Evolutionary conservation across 1,140 invertebrate genomes (phyloP).

Genomic region (Marisa cornuarietis): DNA sequence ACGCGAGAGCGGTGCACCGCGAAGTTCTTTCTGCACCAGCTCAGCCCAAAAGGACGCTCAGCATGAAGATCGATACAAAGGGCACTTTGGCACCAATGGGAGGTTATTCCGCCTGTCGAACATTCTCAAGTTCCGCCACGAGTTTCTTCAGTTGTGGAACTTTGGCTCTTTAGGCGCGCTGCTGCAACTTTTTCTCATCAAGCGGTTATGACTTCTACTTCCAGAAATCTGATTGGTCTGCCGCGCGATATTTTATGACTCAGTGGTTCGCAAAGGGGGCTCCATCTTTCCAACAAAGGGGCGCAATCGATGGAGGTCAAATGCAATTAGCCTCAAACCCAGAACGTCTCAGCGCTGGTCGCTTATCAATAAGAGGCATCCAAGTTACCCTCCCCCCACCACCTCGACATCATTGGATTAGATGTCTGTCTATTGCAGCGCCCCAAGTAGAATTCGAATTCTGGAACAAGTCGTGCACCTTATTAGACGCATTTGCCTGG

Average conservation of each 20-base stretch:
- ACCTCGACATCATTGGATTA: background rate
- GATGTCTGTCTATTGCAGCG: background rate
- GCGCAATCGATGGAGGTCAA: slow-evolving; percentile 4
- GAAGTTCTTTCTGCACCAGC: too few relatives aligned
- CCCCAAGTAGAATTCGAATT: background rate
- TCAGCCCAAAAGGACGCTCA: too few relatives aligned
- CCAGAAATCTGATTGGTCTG: background rate
- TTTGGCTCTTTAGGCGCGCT: slow-evolving; percentile 4
- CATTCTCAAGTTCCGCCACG: slow-evolving; percentile 12
- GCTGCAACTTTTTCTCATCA: slow-evolving; percentile 11
- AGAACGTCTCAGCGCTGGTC: slow-evolving; percentile 8
- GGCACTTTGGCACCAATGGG: too few relatives aligned
- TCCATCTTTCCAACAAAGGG: slow-evolving; percentile 9
- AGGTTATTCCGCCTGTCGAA: background rate
- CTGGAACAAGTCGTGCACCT: background rate
- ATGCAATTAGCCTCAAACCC: slow-evolving; percentile 12
- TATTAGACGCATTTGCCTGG: too few relatives aligned
- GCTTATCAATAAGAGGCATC: slow-evolving; percentile 12
- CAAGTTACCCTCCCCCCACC: background rate
- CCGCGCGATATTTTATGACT: background rate
- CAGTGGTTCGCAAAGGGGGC: slow-evolving; percentile 4
- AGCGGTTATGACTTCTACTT: background rate
- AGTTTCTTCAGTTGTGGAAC: too few relatives aligned
- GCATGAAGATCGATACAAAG: too few relatives aligned
- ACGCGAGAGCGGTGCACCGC: too few relatives aligned